Conservation (phyloP, 1,140 invertebrate species). For the Pseudachorutes palmiensis region DNA sequence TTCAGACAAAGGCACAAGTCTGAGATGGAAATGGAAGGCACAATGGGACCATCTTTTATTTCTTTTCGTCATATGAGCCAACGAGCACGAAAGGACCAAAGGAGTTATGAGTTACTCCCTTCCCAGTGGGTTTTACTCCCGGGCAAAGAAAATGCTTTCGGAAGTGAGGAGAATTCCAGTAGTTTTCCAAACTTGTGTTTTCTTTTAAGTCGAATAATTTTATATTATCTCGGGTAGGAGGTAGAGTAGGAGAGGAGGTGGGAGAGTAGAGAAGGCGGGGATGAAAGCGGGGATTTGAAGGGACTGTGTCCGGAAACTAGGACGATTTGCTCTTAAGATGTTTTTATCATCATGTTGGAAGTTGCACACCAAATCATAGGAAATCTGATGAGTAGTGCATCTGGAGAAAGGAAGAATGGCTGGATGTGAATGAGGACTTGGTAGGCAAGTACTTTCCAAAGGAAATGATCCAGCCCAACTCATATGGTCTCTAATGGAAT, state of each 20-base stretch:
- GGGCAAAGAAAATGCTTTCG: neutral
- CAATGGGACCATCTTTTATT: neutral
- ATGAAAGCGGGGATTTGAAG: neutral
- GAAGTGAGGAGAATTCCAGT: neutral
- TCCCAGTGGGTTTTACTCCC: neutral
- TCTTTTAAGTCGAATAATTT: neutral
- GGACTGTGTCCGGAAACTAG: neutral
- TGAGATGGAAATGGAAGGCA: neutral
- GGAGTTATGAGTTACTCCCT: neutral
- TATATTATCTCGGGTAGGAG: neutral
- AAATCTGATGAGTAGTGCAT: neutral
- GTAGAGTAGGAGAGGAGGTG: neutral
- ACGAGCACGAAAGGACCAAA: too few relatives aligned
- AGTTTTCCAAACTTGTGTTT: neutral
- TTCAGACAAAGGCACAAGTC: neutral
- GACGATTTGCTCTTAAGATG: neutral
- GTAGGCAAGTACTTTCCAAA: neutral
- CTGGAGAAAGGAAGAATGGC: neutral
- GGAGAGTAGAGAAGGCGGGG: neutral
- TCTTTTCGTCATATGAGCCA: neutral
- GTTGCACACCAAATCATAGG: neutral
- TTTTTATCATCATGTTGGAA: neutral
- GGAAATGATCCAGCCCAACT: slow-evolving; percentile 8
- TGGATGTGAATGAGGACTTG: slow-evolving; percentile 1
- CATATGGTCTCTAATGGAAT: neutral